Percentiles rank a stretch among this genome's conserved stretches.
Evolutionary conservation across 2,888 invertebrate genomes (phyloP).

Genomic region (Lepidonotus clava): DNA sequence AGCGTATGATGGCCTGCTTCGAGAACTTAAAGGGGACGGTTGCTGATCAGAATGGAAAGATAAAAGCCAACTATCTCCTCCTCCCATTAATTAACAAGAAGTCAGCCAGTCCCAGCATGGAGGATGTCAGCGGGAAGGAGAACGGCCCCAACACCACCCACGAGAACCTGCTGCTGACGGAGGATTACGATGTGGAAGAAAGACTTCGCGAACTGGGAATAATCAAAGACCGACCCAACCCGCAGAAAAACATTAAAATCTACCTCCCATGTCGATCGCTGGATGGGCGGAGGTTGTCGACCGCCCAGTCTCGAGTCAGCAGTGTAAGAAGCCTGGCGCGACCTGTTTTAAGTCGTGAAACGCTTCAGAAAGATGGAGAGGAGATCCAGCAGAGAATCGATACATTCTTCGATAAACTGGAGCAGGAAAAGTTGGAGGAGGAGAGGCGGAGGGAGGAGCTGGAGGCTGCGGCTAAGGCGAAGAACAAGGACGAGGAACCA

Average conservation of each 20-base stretch:
- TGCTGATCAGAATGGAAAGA: background rate
- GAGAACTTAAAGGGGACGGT: slow-evolving; percentile 24
- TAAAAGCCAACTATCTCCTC: background rate
- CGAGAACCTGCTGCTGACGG: background rate
- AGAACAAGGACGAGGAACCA: background rate
- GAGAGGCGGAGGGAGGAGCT: background rate
- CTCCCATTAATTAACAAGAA: background rate
- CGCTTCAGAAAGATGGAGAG: slow-evolving; percentile 53
- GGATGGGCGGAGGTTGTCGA: background rate
- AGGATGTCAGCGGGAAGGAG: background rate
- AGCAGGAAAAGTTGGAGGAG: slow-evolving; percentile 20
- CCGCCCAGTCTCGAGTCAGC: background rate
- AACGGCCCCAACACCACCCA: background rate
- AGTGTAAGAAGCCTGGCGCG: background rate
- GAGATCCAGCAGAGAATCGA: slow-evolving; percentile 57
- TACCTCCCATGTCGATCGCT: background rate
- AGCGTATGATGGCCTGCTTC: slow-evolving; percentile 18
- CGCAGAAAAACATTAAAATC: slow-evolving; percentile 1
- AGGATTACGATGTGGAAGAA: slow-evolving; percentile 27
- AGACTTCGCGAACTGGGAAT: slow-evolving; percentile 4
- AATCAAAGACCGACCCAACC: background rate
- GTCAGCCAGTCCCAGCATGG: background rate
- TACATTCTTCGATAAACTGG: slow-evolving; percentile 56
- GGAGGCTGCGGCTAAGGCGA: background rate
- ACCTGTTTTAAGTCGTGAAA: slow-evolving; percentile 51